phyloP scores from a whole-genome alignment of 2,113 vertebrate genomes.

The Neodontobutis hainanensis region DNA sequence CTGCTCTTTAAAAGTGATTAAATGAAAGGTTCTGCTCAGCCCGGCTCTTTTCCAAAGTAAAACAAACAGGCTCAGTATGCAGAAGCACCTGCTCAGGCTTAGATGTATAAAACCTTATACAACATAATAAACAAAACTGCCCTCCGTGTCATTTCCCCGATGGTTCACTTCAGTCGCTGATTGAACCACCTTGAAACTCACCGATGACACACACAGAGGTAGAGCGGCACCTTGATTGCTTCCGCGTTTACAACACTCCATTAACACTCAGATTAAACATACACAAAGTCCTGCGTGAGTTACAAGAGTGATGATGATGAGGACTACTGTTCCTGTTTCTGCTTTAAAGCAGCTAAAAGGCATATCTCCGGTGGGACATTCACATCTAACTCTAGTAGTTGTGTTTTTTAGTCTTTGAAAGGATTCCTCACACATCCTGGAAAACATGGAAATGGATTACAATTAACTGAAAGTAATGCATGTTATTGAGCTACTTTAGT shows the following conservation, averaged over 20 bases:
- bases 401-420: constrained; percentile 51
- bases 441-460: too few relatives aligned
- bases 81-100: constrained; percentile 71
- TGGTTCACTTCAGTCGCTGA: constrained; percentile 56
- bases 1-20: constrained; percentile 62
- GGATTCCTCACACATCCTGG: too few relatives aligned
- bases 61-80: constrained; percentile 65
- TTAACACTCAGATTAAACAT: constrained; percentile 63
- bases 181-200: constrained; percentile 56
- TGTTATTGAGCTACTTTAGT: too few relatives aligned
- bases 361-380: constrained; percentile 31
- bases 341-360: constrained; percentile 17
- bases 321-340: constrained; percentile 42
- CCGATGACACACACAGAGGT: constrained; percentile 42
- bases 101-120: constrained; percentile 64
- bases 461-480: too few relatives aligned
- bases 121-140: constrained; percentile 74
- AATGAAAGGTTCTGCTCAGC: constrained; percentile 48
- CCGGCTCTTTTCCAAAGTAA: constrained; percentile 69
- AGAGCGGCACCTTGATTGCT: constrained; percentile 60
- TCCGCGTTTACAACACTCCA: constrained; percentile 65
- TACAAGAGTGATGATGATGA: constrained; percentile 55
- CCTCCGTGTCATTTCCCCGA: constrained; percentile 38
- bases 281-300: constrained; percentile 41
- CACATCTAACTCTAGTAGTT: constrained; percentile 20